Percentiles rank a stretch among this genome's conserved stretches.
Evolutionary conservation across 2,797 vertebrate species (phyloP).

Genomic region (Thripadectes ignobilis): DNA sequence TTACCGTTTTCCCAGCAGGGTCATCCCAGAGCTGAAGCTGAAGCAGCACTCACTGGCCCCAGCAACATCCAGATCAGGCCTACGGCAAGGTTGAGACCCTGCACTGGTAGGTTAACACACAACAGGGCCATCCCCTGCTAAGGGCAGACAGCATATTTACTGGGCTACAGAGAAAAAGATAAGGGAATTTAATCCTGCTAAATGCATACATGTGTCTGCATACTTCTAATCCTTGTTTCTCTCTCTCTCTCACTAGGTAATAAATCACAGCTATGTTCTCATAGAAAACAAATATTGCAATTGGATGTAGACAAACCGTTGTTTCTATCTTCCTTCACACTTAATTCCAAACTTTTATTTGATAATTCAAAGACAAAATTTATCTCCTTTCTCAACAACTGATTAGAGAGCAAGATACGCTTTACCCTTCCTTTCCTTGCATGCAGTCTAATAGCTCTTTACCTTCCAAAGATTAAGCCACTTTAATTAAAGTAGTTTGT

Average conservation of each 20-base stretch:
- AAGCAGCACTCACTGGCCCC: not conserved
- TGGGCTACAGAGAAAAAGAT: not conserved
- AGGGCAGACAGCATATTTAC: not conserved
- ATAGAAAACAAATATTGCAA: not conserved
- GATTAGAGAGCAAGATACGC: not conserved
- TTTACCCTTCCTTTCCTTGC: not conserved
- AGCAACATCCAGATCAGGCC: fast-evolving
- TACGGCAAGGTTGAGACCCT: fast-evolving
- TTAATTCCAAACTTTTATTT: not conserved
- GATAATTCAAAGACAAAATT: not conserved
- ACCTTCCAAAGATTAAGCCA: slow-evolving; percentile 21
- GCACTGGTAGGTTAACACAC: fast-evolving
- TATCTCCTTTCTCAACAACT: not conserved
- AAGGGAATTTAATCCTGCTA: not conserved
- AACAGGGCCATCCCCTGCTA: fast-evolving
- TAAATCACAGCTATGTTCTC: not conserved
- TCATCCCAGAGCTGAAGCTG: not conserved
- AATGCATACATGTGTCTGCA: not conserved
- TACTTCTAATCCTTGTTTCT: not conserved
- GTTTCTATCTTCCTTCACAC: not conserved
- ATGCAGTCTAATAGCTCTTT: slow-evolving; percentile 4
- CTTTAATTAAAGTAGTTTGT: slow-evolving; percentile 32
- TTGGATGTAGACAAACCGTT: not conserved
- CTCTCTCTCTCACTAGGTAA: not conserved
- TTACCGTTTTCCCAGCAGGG: not conserved